These are phyloP conservation scores for Epistrophella euchroma DNA, from an alignment of 2,888 invertebrate genomes.

Conservation along the genomic window DNA sequence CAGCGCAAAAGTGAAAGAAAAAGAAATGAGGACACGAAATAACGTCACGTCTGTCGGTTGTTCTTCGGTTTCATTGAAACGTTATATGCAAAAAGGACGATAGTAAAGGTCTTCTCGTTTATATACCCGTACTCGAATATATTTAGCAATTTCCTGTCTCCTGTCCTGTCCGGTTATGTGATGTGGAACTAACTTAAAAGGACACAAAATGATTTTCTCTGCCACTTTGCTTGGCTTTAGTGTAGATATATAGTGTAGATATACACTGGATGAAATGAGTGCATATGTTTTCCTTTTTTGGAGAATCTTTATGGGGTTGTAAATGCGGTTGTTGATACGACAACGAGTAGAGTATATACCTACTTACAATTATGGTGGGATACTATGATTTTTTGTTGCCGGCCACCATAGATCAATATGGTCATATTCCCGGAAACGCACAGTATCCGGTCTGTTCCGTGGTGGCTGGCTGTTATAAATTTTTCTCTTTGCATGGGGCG, in stretches of 20 bases:
- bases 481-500: slow-evolving; percentile 24
- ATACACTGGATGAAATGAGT: slow-evolving; percentile 24
- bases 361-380: slow-evolving; percentile 64
- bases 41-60: slow-evolving; percentile 15
- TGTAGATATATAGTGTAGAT: not conserved
- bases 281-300: slow-evolving; percentile 29
- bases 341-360: slow-evolving; percentile 19
- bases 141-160: slow-evolving; percentile 64
- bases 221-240: slow-evolving; percentile 27
- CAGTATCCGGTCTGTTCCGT: slow-evolving; percentile 42
- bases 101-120: slow-evolving; percentile 21
- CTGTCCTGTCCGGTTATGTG: slow-evolving; percentile 49
- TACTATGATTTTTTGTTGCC: slow-evolving; percentile 18
- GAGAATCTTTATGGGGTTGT: slow-evolving; percentile 68
- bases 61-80: slow-evolving; percentile 60
- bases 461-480: slow-evolving; percentile 45
- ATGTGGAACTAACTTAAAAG: slow-evolving; percentile 57
- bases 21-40: slow-evolving; percentile 24
- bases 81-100: slow-evolving; percentile 54
- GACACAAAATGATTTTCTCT: slow-evolving; percentile 66
- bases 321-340: slow-evolving; percentile 58
- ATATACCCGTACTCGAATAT: slow-evolving; percentile 6
- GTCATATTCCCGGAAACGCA: slow-evolving; percentile 51
- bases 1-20: not conserved
- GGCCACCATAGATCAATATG: slow-evolving; percentile 57